Evolutionary conservation across 2,797 vertebrate genomes (phyloP).

Genomic region (Bradypodion ventrale): DNA sequence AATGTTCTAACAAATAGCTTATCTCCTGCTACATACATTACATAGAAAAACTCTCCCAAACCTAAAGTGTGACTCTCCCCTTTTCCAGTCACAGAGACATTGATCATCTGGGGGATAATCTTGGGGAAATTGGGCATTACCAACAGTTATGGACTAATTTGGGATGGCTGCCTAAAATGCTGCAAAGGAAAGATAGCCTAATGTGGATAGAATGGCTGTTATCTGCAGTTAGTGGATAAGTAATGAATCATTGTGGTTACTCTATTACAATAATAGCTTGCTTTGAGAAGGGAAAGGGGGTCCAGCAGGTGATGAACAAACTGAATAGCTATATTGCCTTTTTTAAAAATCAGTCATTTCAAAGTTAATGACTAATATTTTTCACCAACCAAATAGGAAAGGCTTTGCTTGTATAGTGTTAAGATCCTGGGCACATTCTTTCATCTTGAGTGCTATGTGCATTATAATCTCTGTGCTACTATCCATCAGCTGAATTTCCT

Average conservation of each 20-base stretch:
- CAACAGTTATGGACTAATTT: conserved; percentile 8
- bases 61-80: neutral
- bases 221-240: conserved; percentile 43
- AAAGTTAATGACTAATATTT: conserved; percentile 26
- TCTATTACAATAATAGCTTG: conserved; percentile 25
- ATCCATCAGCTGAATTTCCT: neutral
- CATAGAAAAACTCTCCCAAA: neutral
- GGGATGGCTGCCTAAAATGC: neutral
- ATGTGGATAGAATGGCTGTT: conserved; percentile 20
- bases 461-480: neutral
- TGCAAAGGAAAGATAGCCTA: conserved; percentile 8
- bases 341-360: conserved; percentile 26
- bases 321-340: conserved; percentile 1
- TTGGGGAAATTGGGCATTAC: neutral
- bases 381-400: conserved; percentile 12
- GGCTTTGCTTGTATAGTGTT: conserved; percentile 23
- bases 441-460: neutral
- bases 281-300: conserved; percentile 20
- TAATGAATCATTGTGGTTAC: conserved; percentile 34
- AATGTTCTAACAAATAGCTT: neutral
- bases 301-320: conserved; percentile 27
- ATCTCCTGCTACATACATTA: neutral
- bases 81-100: neutral
- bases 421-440: neutral
- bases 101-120: conserved; percentile 11